Conservation (phyloP, 2,888 invertebrate species). For the Scaptomyza cyrtandrae region DNA sequence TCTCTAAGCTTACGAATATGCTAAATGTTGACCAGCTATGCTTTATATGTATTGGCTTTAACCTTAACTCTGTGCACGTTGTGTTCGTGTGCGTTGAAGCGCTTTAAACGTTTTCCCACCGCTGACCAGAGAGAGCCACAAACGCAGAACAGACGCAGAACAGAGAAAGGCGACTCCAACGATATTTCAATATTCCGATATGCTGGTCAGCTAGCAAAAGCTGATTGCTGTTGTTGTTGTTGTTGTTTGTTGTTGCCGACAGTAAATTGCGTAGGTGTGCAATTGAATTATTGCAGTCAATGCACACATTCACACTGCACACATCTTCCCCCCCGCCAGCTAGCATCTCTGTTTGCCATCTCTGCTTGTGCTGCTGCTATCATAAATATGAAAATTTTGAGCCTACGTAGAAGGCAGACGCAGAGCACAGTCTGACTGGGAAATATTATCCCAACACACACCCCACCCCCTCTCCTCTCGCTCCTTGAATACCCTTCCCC, state of each 20-base stretch:
- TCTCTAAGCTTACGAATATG: constrained; percentile 49
- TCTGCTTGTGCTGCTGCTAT: constrained; percentile 23
- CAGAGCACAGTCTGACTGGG: constrained; percentile 15
- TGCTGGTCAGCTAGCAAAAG: constrained; percentile 17
- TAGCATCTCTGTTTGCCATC: background rate
- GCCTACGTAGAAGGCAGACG: constrained; percentile 36
- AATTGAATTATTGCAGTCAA: constrained; percentile 79
- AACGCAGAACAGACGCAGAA: background rate
- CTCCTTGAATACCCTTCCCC: background rate
- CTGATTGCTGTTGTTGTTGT: constrained; percentile 27
- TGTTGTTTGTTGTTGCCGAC: constrained; percentile 46
- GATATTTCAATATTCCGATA: constrained; percentile 61
- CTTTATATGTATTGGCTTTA: constrained; percentile 20
- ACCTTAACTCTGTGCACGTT: constrained; percentile 5
- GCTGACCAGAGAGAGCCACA: constrained; percentile 49
- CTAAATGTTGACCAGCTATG: constrained; percentile 57
- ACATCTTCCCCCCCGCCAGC: background rate
- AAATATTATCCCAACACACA: constrained; percentile 20
- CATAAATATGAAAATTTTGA: constrained; percentile 76
- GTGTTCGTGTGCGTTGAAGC: constrained; percentile 51
- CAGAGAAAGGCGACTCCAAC: constrained; percentile 19
- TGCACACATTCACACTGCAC: constrained; percentile 65
- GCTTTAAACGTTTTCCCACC: constrained; percentile 70
- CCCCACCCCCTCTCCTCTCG: background rate
- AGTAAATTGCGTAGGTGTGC: constrained; percentile 78